These are phyloP conservation scores for Sebastes trivittatus DNA, from an alignment of 2,797 vertebrate genomes.

Conservation along the genomic window DNA sequence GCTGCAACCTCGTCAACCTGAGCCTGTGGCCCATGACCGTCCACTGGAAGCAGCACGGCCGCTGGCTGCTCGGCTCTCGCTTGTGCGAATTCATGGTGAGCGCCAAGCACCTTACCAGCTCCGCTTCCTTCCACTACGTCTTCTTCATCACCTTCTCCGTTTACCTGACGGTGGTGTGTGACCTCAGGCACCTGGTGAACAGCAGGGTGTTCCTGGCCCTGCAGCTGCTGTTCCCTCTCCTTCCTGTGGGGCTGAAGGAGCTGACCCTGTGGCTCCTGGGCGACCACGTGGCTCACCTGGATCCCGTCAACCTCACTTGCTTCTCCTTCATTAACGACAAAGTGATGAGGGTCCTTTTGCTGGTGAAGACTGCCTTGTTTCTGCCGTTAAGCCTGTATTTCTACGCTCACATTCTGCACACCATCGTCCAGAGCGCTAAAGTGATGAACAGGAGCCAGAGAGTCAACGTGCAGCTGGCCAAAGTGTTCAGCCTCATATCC, in stretches of 20 bases:
- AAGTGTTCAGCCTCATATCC: conserved; percentile 69
- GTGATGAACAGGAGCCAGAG: conserved; percentile 67
- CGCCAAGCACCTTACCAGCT: conserved; percentile 69
- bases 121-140: conserved; percentile 71
- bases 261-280: conserved; percentile 55
- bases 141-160: conserved; percentile 77
- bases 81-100: conserved; percentile 75
- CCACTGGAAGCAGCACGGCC: conserved; percentile 67
- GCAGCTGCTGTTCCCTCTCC: conserved; percentile 66
- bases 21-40: conserved; percentile 74
- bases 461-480: conserved; percentile 61
- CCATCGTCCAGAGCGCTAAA: conserved; percentile 61
- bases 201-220: conserved; percentile 57
- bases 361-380: conserved; percentile 42
- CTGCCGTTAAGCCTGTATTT: conserved; percentile 69
- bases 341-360: conserved; percentile 45
- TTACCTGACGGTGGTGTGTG: conserved; percentile 68
- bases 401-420: conserved; percentile 66
- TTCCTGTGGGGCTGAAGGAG: conserved; percentile 60
- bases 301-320: conserved; percentile 63
- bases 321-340: conserved; percentile 73
- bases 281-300: conserved; percentile 48
- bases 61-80: conserved; percentile 67
- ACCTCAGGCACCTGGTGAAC: conserved; percentile 50
- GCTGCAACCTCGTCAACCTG: conserved; percentile 71